Evolutionary conservation across 1,140 invertebrate species (phyloP), one percentile per base, ranked within the genome.

Genomic region (Asbolus verrucosus): DNA sequence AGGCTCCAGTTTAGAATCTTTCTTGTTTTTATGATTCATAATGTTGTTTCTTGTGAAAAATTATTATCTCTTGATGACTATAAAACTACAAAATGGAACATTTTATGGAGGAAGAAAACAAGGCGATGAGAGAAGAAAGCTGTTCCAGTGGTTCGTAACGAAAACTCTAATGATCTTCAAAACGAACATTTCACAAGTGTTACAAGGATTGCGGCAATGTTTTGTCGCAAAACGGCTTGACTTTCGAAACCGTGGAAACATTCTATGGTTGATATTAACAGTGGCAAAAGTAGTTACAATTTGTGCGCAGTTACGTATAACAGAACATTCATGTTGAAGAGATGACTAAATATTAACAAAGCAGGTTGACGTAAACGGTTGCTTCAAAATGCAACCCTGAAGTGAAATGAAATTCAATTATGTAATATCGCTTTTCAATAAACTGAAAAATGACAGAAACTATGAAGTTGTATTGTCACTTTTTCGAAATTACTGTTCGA

Each of bases 291-390:
- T 70, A 79, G 41, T 19, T 81, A 2, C 18, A 43, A 18, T 30
- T 59, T 9, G 68, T 80, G 13, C 75, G 78, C 59, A 73, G 79
- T 36, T 81, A 74, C 73, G 68, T 81, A 5, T 74, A 78, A 41
- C 78, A 78, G 62, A 79, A 79, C 67, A 77, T 81, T 71, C 80
- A 80, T 67, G 13, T 79, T 1, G 60, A 76, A 21, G 79, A 81
- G 75, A 79, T 81, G 79, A 70, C 38, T 41, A 66, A 70, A 36
- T 77, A 68, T 46, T 67, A 75, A 33, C 38, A 70, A 36, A 33
- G 14, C 2, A 18, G 36, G 5, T 2, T 19, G 18, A 54, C 18
- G 24, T 2, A 54, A 54, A 54, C 21, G 16, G 6, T 8, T 50
- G 19, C 9, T 19, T 27, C 24, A 27, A 27, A 27, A 27, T 8